These are phyloP conservation scores for Tringa solitaria DNA, from an alignment of 2,113 vertebrate genomes.

Conservation along the genomic window DNA sequence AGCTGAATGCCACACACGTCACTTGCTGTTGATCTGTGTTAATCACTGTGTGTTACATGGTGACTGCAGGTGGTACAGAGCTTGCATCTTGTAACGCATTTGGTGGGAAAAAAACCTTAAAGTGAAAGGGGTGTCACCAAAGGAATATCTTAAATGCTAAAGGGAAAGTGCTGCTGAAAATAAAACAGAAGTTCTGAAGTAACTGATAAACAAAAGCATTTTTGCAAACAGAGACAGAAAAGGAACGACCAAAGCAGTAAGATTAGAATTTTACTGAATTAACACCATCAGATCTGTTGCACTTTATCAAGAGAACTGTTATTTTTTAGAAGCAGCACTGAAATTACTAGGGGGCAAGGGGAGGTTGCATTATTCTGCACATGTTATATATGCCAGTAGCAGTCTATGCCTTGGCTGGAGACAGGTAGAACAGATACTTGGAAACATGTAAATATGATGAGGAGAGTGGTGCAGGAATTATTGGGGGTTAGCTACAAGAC, in stretches of 20 bases:
- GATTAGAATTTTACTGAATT: not conserved
- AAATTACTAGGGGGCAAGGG: not conserved
- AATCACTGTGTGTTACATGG: not conserved
- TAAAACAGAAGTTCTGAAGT: not conserved
- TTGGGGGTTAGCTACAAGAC: not conserved
- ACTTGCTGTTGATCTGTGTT: not conserved
- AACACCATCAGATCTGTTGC: not conserved
- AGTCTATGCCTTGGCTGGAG: not conserved
- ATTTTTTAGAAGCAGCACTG: not conserved
- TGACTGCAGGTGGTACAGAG: not conserved
- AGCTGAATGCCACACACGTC: fast-evolving
- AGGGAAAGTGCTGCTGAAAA: not conserved
- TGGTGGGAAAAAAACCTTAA: not conserved
- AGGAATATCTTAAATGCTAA: not conserved
- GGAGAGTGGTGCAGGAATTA: not conserved
- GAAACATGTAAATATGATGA: not conserved
- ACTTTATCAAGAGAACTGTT: not conserved
- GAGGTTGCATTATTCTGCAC: not conserved
- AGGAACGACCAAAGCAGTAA: not conserved
- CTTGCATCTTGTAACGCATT: fast-evolving
- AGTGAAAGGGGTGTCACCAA: not conserved
- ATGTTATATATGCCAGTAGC: not conserved
- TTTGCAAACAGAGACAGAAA: not conserved
- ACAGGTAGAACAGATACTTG: not conserved
- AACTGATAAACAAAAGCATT: not conserved